Evolutionary conservation across 2,113 vertebrate species (phyloP).

Genomic region (Corythornis madagascariensis): DNA sequence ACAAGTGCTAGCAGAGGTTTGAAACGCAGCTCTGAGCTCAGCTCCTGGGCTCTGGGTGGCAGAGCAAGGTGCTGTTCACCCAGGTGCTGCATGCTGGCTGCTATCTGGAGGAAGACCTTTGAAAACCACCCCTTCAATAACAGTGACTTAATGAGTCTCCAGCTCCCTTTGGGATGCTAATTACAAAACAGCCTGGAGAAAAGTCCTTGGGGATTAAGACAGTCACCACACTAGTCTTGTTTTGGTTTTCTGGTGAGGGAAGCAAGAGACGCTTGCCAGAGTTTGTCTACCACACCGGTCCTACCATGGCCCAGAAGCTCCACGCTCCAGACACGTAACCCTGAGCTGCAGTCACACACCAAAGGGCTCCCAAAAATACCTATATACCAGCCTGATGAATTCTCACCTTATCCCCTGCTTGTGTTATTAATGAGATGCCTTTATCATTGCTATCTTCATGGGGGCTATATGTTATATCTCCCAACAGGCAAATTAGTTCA

Average conservation of each 20-base stretch:
- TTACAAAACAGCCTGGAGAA: constrained; percentile 33
- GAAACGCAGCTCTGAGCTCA: background rate
- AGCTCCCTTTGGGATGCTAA: constrained; percentile 57
- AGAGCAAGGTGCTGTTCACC: background rate
- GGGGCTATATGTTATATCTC: constrained; percentile 12
- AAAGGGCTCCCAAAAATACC: background rate
- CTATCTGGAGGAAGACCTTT: constrained; percentile 2
- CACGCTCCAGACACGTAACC: background rate
- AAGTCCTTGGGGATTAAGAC: constrained; percentile 21
- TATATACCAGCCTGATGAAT: background rate
- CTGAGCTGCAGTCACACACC: background rate
- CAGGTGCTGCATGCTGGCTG: background rate
- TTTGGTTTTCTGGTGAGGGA: constrained; percentile 2
- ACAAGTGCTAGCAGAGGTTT: background rate
- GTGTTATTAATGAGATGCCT: background rate
- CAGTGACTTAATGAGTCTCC: constrained; percentile 36
- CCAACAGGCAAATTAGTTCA: constrained; percentile 23
- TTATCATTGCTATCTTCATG: background rate
- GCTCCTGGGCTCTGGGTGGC: background rate
- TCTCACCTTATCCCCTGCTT: background rate
- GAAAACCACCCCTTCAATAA: constrained; percentile 38
- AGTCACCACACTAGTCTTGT: background rate
- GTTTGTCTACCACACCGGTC: background rate
- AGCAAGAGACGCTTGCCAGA: background rate
- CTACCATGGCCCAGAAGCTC: background rate